Evolutionary conservation across 1,140 invertebrate species (phyloP).

Genomic region (Ceratosolen solmsi): DNA sequence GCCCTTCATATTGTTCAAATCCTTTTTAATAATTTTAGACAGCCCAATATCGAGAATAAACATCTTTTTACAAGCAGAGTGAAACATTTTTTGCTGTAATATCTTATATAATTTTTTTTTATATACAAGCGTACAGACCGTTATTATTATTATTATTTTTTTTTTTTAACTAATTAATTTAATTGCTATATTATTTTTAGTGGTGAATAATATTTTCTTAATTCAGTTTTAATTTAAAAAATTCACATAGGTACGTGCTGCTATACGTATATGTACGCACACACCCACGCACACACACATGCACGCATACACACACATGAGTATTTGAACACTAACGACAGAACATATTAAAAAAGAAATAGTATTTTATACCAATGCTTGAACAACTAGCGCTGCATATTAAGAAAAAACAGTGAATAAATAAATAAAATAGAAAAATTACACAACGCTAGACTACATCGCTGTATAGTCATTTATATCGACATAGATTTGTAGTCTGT

Average conservation of each 20-base stretch:
- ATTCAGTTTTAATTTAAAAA: background rate
- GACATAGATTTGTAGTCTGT: constrained; percentile 68
- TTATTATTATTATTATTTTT: too few relatives aligned
- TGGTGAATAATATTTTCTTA: background rate
- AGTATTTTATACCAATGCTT: constrained; percentile 17
- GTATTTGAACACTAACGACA: too few relatives aligned
- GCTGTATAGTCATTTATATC: constrained; percentile 68
- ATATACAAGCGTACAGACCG: too few relatives aligned
- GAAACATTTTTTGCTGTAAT: too few relatives aligned
- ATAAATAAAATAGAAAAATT: constrained; percentile 45
- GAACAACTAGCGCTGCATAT: constrained; percentile 42
- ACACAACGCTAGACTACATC: constrained; percentile 56
- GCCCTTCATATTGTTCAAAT: too few relatives aligned
- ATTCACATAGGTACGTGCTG: background rate
- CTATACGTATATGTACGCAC: background rate
- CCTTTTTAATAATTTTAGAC: too few relatives aligned
- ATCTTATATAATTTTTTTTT: too few relatives aligned
- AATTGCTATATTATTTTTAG: too few relatives aligned
- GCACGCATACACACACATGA: background rate
- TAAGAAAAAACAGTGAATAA: constrained; percentile 35
- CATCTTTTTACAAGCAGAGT: too few relatives aligned
- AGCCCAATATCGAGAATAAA: too few relatives aligned
- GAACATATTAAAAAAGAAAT: background rate
- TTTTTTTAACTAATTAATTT: too few relatives aligned
- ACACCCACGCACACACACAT: background rate